phyloP scores from a whole-genome alignment of 2,797 vertebrate genomes.

The Pangasius sanitwongsei region DNA sequence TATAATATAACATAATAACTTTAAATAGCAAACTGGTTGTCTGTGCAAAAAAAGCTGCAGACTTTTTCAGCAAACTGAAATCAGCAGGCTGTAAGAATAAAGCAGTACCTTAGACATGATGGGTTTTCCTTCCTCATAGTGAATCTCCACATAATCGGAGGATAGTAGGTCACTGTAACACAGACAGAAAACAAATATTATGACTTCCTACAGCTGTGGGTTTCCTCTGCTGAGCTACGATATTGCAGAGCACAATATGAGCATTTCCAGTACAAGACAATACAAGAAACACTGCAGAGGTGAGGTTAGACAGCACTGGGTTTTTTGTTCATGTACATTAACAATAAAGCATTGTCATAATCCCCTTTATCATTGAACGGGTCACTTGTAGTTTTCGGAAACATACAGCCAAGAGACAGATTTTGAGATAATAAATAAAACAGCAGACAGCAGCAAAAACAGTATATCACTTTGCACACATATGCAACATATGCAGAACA shows the following conservation, averaged over 20 bases:
- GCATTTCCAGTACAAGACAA: neutral
- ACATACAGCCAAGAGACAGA: neutral
- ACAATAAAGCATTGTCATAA: neutral
- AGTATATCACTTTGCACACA: neutral
- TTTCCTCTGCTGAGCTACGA: neutral
- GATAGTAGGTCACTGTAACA: constrained; percentile 90
- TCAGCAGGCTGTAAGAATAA: neutral
- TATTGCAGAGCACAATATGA: neutral
- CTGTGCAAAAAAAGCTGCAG: neutral
- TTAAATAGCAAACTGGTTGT: neutral
- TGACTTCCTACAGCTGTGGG: constrained; percentile 1
- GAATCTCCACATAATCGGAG: constrained; percentile 95
- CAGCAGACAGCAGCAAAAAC: neutral
- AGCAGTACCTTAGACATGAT: constrained; percentile 86
- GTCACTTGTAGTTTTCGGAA: neutral
- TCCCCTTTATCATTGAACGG: neutral
- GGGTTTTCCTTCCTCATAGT: constrained; percentile 88
- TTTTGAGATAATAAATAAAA: neutral
- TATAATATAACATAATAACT: too few species aligned
- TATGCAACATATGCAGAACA: neutral
- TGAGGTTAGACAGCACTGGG: neutral
- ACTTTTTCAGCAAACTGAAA: neutral
- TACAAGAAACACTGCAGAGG: neutral
- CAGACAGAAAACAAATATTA: constrained; percentile 50
- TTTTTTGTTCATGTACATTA: neutral